These are phyloP conservation scores for Tenthredo scrophulariae DNA, from an alignment of 2,888 invertebrate genomes.

Conservation along the genomic window DNA sequence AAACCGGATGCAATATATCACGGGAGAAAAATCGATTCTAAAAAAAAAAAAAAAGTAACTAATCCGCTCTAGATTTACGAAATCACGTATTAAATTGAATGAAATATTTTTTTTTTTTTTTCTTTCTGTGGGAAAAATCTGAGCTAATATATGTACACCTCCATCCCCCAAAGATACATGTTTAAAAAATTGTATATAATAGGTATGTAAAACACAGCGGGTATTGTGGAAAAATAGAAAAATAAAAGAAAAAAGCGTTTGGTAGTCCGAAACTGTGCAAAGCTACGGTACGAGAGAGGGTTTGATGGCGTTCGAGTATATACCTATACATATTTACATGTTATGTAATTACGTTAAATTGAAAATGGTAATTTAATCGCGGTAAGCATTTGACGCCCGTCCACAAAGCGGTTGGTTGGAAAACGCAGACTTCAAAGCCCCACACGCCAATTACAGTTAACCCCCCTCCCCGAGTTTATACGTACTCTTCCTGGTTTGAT, in stretches of 20 bases:
- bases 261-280: no score
- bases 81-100: background rate
- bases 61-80: constrained; percentile 25
- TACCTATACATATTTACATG: constrained; percentile 35
- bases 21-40: background rate
- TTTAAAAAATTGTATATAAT: constrained; percentile 48
- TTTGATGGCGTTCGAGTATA: background rate
- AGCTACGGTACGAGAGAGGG: background rate
- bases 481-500: background rate
- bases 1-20: constrained; percentile 43
- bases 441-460: constrained; percentile 69
- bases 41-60: background rate
- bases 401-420: constrained; percentile 62
- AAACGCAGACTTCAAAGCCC: constrained; percentile 71
- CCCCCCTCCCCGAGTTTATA: background rate
- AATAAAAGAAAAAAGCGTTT: constrained; percentile 19
- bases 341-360: constrained; percentile 61
- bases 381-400: constrained; percentile 66
- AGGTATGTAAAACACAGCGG: constrained; percentile 55
- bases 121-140: background rate
- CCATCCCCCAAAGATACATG: background rate
- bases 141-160: background rate
- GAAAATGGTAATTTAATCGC: constrained; percentile 70
- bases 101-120: no score
- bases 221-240: constrained; percentile 15